phyloP scores from a whole-genome alignment of 2,888 invertebrate species.

The Rhagophthalmus giganteus region DNA sequence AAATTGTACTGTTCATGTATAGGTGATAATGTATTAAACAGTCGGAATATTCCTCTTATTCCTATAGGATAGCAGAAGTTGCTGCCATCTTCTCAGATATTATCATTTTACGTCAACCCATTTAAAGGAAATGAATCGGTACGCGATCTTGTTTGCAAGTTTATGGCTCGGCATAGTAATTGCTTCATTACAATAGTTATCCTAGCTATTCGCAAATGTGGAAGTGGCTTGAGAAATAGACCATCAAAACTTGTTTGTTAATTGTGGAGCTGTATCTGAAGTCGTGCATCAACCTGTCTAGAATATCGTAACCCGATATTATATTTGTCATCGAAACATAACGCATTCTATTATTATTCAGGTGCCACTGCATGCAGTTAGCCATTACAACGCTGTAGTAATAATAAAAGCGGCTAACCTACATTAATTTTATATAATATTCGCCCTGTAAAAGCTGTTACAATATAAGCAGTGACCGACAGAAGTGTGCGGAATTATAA shows the following conservation, averaged over 20 bases:
- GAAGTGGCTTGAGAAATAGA: slow-evolving; percentile 24
- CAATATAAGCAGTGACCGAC: slow-evolving; percentile 2
- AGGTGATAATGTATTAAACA: too few species aligned
- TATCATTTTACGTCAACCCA: slow-evolving; percentile 24
- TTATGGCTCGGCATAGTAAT: slow-evolving; percentile 39
- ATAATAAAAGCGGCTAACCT: slow-evolving; percentile 4
- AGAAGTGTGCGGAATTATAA: too few species aligned
- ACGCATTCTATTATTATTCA: slow-evolving; percentile 11
- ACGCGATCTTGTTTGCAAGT: slow-evolving; percentile 35
- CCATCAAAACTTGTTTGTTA: slow-evolving; percentile 28
- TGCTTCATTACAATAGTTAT: slow-evolving; percentile 33
- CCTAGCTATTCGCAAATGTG: slow-evolving; percentile 21
- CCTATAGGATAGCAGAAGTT: slow-evolving; percentile 9
- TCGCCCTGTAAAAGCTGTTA: background rate
- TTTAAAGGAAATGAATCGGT: slow-evolving; percentile 28
- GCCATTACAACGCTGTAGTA: background rate
- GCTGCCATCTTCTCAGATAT: slow-evolving; percentile 16
- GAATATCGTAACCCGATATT: slow-evolving; percentile 16
- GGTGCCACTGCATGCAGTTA: too few species aligned
- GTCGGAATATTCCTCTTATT: too few species aligned
- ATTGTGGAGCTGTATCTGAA: slow-evolving; percentile 21
- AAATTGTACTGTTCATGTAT: too few species aligned
- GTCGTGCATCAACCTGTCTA: slow-evolving; percentile 7
- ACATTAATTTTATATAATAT: slow-evolving; percentile 7
- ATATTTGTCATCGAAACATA: slow-evolving; percentile 2